Conservation (phyloP, 2,113 vertebrate genomes). For the Microtus ochrogaster region DNA sequence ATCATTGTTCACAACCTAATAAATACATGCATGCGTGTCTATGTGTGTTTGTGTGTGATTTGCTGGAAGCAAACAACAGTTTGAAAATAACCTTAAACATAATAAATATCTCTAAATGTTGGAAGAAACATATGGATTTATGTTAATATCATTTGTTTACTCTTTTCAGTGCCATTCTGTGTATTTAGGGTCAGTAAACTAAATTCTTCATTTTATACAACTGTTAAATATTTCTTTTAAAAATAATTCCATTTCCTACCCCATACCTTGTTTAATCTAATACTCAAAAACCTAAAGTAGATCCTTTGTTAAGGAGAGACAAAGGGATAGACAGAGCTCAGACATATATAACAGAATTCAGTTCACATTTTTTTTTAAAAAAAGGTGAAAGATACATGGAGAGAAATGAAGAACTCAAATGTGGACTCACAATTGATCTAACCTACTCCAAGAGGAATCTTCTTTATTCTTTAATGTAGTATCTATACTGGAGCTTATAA, state of each 20-base stretch:
- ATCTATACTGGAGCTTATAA: background rate
- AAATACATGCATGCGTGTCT: background rate
- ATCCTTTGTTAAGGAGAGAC: background rate
- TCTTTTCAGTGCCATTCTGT: background rate
- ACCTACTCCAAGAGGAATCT: background rate
- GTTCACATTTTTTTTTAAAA: too few relatives aligned
- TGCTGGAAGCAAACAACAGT: background rate
- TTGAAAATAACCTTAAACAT: too few relatives aligned
- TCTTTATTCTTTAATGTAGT: background rate
- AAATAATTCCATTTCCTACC: background rate
- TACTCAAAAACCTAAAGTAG: too few relatives aligned
- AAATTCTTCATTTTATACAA: background rate
- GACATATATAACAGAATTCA: background rate
- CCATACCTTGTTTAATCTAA: background rate
- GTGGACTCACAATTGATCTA: background rate
- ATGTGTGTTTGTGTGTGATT: background rate
- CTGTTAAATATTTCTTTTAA: too few relatives aligned
- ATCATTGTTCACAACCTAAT: background rate
- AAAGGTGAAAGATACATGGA: background rate
- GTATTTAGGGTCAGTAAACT: background rate
- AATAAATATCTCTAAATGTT: background rate
- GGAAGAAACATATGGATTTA: background rate
- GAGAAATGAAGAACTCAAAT: background rate
- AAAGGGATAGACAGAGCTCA: background rate
- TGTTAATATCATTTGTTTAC: background rate